Base-by-base conservation (phyloP, 2,113 vertebrate genomes). In the Atractosteus spatula region DNA sequence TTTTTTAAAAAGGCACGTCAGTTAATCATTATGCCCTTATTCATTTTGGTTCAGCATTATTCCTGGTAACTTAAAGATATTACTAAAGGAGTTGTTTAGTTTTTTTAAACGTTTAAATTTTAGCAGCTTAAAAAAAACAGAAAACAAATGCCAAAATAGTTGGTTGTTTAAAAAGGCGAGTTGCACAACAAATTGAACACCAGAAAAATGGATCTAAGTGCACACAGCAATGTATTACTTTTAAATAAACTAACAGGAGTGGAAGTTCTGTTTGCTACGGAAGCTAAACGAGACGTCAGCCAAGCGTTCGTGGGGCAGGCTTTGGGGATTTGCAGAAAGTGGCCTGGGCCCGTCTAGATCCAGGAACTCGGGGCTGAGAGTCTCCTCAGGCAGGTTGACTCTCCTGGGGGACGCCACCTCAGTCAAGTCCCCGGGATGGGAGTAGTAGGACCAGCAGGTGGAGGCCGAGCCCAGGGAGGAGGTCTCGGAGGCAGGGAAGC, bases 361-460 rank as follows among this genome's bases (percentile, higher is more conserved):
- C 43, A 74, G 76, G 47, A 82, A 70, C 62, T 89, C 88, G 0
- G 84, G 81, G 79, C 81, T 77, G n/a, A 86, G 82, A 10, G 74
- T 91, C 82, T 94, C 94, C 78, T 94, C 91, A 0, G 93, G 92
- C 62, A 82, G 68, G 57, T 93, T 94, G 54, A 73, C 55, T 65
- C 75, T 83, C n/a, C 56, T 16, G 11, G 81, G 43, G 51, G 71
- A 56, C 80, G 74, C 0, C 0, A 5, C 0, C 8, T 6, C 7
- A 42, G 75, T 69, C 64, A 77, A 64, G 41, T 65, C 62, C 13
- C 13, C 57, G 0, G 59, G 7, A 7, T 79, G 42, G 0, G 77
- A 70, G 17, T 66, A 57, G 71, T 71, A 78, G 0, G 79, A 73
- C 78, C 29, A 73, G 10, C 77, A 47, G 29, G 72, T 74, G 65